Evolutionary conservation across 2,888 invertebrate species (phyloP), one percentile per base, ranked within the genome.

Genomic region (Acleris holmiana): DNA sequence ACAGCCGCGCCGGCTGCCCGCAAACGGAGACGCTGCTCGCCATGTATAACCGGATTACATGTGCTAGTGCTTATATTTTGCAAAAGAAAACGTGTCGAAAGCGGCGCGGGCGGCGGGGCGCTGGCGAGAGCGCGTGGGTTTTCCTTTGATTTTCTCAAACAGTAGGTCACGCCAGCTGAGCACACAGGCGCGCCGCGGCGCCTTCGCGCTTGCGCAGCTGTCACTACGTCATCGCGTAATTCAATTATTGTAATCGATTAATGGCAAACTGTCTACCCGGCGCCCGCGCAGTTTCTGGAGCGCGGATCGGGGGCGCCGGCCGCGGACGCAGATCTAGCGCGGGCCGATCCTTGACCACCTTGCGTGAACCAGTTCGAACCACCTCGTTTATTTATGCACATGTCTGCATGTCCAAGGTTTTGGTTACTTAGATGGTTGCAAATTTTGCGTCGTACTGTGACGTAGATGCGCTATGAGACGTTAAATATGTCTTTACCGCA

Each of bases 161-260:
- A 84, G 77, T 76, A 74, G 82, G 82, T 82, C 83, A 82, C 78
- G 68, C 70, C 89, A 89, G 84, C 86, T 90, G 90, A 82, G 83
- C 80, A 89, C 75, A 89, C 84, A 82, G 74, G 63, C 51, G 63
- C 49, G 69, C 65, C 70, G 71, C 71, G 79, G 70, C 83, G 88
- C 59, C 64, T 59, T 59, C 64, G 63, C 53, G 59, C 85, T 84
- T 84, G 86, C 86, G 85, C 89, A 89, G 87, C 88, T 89, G 90
- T 79, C 83, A 72, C 82, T 83, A 84, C 88, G 89, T 88, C 89
- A 88, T 79, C 79, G 73, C 76, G 78, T 85, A 83, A 82, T 84
- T 82, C 77, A 84, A 84, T 86, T 86, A 87, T 84, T 87, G 79
- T 85, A 87, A 88, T 89, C 85, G 84, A 89, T 85, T 86, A 88